Evolutionary conservation across 2,113 vertebrate genomes (phyloP).

Genomic region (Eurystomus gularis): DNA sequence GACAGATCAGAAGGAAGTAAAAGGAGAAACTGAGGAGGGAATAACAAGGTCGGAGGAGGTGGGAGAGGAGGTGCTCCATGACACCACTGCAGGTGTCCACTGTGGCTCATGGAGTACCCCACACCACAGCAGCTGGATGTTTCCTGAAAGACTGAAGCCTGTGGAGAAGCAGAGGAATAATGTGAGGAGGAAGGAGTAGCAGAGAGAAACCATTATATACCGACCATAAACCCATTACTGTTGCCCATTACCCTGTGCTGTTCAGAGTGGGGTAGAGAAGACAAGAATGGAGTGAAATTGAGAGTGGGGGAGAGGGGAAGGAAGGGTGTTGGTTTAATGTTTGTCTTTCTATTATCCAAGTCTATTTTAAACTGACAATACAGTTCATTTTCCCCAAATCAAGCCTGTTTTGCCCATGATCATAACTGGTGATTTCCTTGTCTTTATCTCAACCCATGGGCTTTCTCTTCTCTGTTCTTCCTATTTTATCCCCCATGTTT

Average conservation of each 20-base stretch:
- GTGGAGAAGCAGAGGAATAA: background rate
- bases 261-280: background rate
- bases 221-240: background rate
- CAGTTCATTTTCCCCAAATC: background rate
- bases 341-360: background rate
- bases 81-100: background rate
- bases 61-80: background rate
- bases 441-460: background rate
- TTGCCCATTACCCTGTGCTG: background rate
- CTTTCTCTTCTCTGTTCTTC: background rate
- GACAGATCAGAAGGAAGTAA: no score
- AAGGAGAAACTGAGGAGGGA: no score
- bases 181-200: background rate
- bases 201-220: background rate
- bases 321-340: background rate
- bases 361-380: background rate
- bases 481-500: background rate
- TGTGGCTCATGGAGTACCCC: rapidly evolving
- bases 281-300: background rate
- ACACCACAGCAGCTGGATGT: no score
- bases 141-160: no score
- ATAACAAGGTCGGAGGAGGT: background rate
- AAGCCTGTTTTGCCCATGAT: background rate
- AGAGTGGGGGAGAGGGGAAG: background rate
- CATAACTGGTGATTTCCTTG: background rate